A percentile compares a stretch with the other conserved stretches of the same genome.
phyloP scores from a whole-genome alignment of 2,888 invertebrate genomes.

The Drosophila vallismaia region DNA sequence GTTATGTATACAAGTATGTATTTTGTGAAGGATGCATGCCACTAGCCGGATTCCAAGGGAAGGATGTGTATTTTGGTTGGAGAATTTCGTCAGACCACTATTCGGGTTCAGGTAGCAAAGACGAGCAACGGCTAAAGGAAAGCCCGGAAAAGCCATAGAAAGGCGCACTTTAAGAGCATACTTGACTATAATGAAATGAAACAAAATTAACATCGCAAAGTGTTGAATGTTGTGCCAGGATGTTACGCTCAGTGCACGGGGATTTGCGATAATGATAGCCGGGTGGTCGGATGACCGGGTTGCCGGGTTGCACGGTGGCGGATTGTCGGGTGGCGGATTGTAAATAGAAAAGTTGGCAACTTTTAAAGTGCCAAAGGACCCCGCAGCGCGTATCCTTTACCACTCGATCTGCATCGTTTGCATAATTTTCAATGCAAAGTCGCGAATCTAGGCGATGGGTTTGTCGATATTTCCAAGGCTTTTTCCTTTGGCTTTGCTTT shows the following conservation, averaged over 20 bases:
- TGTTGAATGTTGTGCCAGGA: slow-evolving; percentile 25
- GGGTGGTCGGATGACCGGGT: not conserved
- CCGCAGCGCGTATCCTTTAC: slow-evolving; percentile 4
- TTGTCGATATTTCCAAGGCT: not conserved
- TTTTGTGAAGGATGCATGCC: not conserved
- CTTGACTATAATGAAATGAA: slow-evolving; percentile 66
- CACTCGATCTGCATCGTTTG: slow-evolving; percentile 47
- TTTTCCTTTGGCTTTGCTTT: not conserved
- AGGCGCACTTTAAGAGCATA: slow-evolving; percentile 43
- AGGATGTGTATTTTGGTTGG: not conserved
- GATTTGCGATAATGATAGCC: slow-evolving; percentile 24
- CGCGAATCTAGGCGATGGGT: slow-evolving; percentile 19
- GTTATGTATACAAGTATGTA: not conserved
- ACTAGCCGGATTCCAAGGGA: slow-evolving; percentile 2
- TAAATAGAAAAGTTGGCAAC: slow-evolving; percentile 33
- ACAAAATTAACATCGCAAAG: slow-evolving; percentile 60
- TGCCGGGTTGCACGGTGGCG: too few species aligned
- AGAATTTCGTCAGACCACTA: not conserved
- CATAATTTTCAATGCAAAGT: slow-evolving; percentile 60
- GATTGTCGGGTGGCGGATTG: slow-evolving; percentile 7
- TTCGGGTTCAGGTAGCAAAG: slow-evolving; percentile 7
- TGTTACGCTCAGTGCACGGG: slow-evolving; percentile 4
- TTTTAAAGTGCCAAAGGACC: slow-evolving; percentile 16
- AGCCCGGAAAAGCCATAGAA: slow-evolving; percentile 49
- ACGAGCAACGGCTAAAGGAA: not conserved